phyloP scores from a whole-genome alignment of 2,888 invertebrate species.

The Leptarthrus brevirostris region DNA sequence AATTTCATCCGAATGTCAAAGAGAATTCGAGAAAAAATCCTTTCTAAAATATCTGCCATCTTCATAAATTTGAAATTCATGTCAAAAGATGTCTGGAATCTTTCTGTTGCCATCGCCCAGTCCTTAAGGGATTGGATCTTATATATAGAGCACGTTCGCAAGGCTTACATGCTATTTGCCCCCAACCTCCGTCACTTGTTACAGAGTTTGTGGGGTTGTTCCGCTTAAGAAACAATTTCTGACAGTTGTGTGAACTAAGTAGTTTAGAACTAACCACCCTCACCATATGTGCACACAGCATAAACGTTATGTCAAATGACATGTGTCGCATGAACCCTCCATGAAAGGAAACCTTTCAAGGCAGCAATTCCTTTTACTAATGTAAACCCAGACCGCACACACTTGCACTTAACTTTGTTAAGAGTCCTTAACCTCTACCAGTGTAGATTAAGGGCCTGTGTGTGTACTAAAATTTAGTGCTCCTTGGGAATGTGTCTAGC shows the following conservation, averaged over 20 bases:
- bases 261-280: conserved; percentile 52
- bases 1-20: conserved; percentile 16
- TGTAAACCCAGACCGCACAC: conserved; percentile 37
- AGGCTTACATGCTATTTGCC: conserved; percentile 5
- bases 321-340: conserved; percentile 32
- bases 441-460: not conserved
- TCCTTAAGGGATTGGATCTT: not conserved
- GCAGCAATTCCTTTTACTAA: conserved; percentile 38
- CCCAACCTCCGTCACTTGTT: conserved; percentile 2
- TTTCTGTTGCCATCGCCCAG: conserved; percentile 2
- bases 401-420: conserved; percentile 24
- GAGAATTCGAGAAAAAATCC: conserved; percentile 1
- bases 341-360: conserved; percentile 41
- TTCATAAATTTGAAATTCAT: conserved; percentile 39
- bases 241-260: conserved; percentile 53
- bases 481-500: not conserved
- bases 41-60: conserved; percentile 14
- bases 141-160: conserved; percentile 12
- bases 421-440: conserved; percentile 16
- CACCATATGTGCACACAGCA: conserved; percentile 51
- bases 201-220: conserved; percentile 39
- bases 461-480: not conserved
- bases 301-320: conserved; percentile 43
- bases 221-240: conserved; percentile 52
- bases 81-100: conserved; percentile 27